These are phyloP conservation scores for Labia minor DNA, from an alignment of 2,888 invertebrate species.

Conservation along the genomic window DNA sequence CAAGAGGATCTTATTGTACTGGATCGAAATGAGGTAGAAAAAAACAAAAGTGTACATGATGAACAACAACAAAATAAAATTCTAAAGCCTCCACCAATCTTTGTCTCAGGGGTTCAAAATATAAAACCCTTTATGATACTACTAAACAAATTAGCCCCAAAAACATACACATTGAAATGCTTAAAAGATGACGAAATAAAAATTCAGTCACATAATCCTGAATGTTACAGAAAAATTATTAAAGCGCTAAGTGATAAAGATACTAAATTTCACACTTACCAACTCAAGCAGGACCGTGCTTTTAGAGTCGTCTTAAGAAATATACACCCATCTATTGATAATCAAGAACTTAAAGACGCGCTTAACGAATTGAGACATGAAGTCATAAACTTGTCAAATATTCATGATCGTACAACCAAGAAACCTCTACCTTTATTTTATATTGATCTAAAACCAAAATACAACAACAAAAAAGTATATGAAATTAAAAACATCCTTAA, in stretches of 20 bases:
- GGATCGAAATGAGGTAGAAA: no score
- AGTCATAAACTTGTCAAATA: slow-evolving; percentile 24
- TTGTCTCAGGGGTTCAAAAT: background rate
- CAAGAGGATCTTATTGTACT: background rate
- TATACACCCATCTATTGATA: slow-evolving; percentile 17
- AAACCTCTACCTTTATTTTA: slow-evolving; percentile 23
- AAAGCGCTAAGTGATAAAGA: background rate
- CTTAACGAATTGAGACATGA: slow-evolving; percentile 23
- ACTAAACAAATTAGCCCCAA: background rate
- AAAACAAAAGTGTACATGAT: no score
- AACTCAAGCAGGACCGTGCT: slow-evolving; percentile 13
- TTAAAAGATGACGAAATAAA: slow-evolving; percentile 1
- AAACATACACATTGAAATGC: slow-evolving; percentile 15
- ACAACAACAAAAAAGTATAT: no score
- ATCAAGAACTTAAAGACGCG: slow-evolving; percentile 22
- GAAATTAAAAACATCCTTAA: no score
- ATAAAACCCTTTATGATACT: slow-evolving; percentile 3
- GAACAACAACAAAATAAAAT: background rate
- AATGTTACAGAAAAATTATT: background rate
- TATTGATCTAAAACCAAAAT: no score
- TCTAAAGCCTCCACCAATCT: background rate
- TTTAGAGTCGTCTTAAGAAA: slow-evolving; percentile 18
- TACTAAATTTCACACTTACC: slow-evolving; percentile 19
- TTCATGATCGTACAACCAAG: slow-evolving; percentile 23
- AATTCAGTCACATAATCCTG: background rate